phyloP scores from a whole-genome alignment of 2,888 invertebrate genomes.

The Drosophila lutescens region DNA sequence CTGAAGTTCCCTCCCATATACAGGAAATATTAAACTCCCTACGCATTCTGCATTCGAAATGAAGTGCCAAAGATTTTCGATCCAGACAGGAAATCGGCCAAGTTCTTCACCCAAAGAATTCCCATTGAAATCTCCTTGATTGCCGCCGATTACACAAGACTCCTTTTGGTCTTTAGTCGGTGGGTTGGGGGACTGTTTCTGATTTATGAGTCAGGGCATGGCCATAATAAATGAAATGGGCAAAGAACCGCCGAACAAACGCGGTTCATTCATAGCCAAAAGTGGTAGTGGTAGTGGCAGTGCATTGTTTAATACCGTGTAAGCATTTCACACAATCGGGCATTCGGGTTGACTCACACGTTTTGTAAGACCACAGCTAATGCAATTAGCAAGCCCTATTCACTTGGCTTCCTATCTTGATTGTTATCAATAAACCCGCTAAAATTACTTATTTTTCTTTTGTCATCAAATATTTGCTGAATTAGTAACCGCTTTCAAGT shows the following conservation, averaged over 20 bases:
- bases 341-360: not conserved
- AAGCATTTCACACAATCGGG: not conserved
- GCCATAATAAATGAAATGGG: constrained; percentile 26
- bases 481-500: not conserved
- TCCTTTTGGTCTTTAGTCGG: constrained; percentile 15
- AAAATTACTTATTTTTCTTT: not conserved
- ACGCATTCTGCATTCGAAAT: constrained; percentile 1
- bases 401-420: not conserved
- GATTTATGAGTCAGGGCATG: constrained; percentile 38
- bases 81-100: constrained; percentile 20
- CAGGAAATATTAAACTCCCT: not conserved
- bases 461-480: not conserved
- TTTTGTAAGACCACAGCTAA: not conserved
- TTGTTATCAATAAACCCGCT: not conserved
- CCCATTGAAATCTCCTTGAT: not conserved
- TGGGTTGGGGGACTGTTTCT: constrained; percentile 17
- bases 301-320: constrained; percentile 39
- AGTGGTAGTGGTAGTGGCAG: constrained; percentile 15
- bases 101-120: constrained; percentile 7
- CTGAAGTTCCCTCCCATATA: not conserved
- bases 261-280: constrained; percentile 57
- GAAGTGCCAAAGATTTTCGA: not conserved
- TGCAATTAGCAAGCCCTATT: not conserved
- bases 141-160: constrained; percentile 5
- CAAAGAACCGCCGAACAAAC: constrained; percentile 49